A percentile compares a stretch with the other conserved stretches of the same genome.
Evolutionary conservation across 1,140 invertebrate species (phyloP).

Genomic region (Caenorhabditis brenneri): DNA sequence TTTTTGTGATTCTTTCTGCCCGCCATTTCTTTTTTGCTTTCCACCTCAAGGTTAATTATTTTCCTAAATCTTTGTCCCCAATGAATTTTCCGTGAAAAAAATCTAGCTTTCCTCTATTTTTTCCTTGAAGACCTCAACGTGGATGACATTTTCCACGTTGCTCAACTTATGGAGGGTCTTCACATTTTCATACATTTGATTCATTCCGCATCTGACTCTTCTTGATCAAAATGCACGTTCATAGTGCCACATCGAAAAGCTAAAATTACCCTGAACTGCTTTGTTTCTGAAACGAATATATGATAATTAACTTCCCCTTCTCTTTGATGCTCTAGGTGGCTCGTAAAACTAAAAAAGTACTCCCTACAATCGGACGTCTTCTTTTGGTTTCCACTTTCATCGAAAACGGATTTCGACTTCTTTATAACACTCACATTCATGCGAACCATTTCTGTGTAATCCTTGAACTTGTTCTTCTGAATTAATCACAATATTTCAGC

Average conservation of each 20-base stretch:
- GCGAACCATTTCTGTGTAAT: background rate
- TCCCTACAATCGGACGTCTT: conserved; percentile 15
- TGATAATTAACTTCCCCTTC: background rate
- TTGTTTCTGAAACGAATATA: background rate
- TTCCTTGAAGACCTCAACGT: no score
- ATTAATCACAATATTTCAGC: background rate
- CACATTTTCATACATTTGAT: no score
- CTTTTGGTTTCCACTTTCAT: background rate
- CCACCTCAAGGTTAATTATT: no score
- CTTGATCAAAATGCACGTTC: background rate
- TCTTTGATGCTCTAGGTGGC: background rate
- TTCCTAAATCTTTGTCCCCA: no score
- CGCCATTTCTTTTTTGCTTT: no score
- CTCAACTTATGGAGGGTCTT: no score
- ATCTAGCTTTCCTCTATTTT: no score
- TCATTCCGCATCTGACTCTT: background rate
- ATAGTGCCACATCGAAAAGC: background rate
- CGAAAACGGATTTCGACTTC: background rate
- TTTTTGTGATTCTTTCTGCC: no score
- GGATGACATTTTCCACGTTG: no score
- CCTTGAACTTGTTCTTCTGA: background rate
- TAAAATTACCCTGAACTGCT: conserved; percentile 2
- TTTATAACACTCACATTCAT: background rate
- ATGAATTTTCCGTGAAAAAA: no score
- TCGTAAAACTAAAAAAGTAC: background rate